Evolutionary conservation across 2,113 vertebrate genomes (phyloP), one percentile per base, ranked within the genome.

Genomic region (Speoplatyrhinus poulsoni): DNA sequence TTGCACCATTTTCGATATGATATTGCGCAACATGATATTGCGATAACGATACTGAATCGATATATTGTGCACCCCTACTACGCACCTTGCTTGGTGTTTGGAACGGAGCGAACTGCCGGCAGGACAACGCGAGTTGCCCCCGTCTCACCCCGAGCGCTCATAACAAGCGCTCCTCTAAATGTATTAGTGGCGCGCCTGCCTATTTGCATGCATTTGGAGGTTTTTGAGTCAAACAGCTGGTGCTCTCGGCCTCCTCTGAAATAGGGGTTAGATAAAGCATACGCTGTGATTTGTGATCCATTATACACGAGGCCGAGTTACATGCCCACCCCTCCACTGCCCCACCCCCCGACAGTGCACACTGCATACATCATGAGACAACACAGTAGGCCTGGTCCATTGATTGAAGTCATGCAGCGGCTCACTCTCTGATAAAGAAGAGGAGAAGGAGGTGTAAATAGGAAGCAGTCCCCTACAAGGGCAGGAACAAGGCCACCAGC

Each of bases 171-270:
- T 1, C 64, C 61, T 73, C 47, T 77, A 70, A 26, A 81, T 67
- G 80, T 56, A 79, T 57, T 57, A 57, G 79, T 79, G 81, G 82
- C 75, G 47, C 54, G 72, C 80, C 60, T 61, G 58, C 69, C 75
- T 67, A 88, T 88, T 80, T 79, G 67, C 76, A 89, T 88, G 83
- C 81, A 72, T 69, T 41, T 9, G 1, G 65, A 11, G 76, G 70
- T 81, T 12, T 41, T 46, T 60, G 46, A 83, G 74, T 77, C 75
- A 82, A 84, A 63, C 85, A 82, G 85, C 83, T 84, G 36, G 82
- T 75, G 74, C 72, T 80, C 72, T 46, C 68, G 47, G 73, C 65
- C 33, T 66, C 52, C 80, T 81, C 79, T 81, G 70, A 80, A 85
- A 78, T n/a, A 0, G 57, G 53, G 62, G 76, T 75, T 78, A 72